Base-by-base conservation (phyloP, 2,113 vertebrate genomes). In the Penelope pileata region DNA sequence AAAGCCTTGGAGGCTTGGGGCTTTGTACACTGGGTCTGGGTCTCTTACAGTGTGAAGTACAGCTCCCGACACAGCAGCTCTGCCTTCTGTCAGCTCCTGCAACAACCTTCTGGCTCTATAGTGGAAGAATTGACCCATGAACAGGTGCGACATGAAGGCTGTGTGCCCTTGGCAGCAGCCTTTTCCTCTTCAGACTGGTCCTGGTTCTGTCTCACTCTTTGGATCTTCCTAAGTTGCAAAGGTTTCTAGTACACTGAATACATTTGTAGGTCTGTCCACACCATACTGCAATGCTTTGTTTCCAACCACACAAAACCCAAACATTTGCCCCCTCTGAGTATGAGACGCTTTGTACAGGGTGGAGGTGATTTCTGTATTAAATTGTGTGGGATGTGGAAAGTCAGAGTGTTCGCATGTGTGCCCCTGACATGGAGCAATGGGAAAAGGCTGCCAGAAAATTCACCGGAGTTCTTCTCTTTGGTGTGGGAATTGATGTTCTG, bases 1-100 rank as follows among this genome's bases (percentile, higher is more conserved):
- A 6, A 0, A 3, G 14, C 4, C 34, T 7, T 3, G 18, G 62
- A n/a, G 63, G 11, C 40, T 19, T 27, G 38, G 48, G 23, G 10
- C 22, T 60, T 30, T 7, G 1, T 15, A 5, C 8, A 0, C 2
- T 6, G 36, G 12, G 29, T 7, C 1, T 2, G 56, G 19, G 27
- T 16, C 21, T 90, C 63, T 23, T 23, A 2, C 8, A 10, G 23
- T 18, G 43, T 48, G 0, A 38, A 30, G 36, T 36, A 1, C 40
- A 70, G 69, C 30, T 10, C 32, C 59, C 60, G 87, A 48, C 34
- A 12, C 23, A 0, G 68, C 1, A 21, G 24, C 40, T 78, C 38
- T 87, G 53, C 38, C 54, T 56, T 27, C 78, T 34, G 56, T 0
- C 3, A 17, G 47, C 68, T 58, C 24, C 77, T 32, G 27, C 5